Evolutionary conservation across 2,888 invertebrate genomes (phyloP).

Genomic region (Aleiodes leptofemur): DNA sequence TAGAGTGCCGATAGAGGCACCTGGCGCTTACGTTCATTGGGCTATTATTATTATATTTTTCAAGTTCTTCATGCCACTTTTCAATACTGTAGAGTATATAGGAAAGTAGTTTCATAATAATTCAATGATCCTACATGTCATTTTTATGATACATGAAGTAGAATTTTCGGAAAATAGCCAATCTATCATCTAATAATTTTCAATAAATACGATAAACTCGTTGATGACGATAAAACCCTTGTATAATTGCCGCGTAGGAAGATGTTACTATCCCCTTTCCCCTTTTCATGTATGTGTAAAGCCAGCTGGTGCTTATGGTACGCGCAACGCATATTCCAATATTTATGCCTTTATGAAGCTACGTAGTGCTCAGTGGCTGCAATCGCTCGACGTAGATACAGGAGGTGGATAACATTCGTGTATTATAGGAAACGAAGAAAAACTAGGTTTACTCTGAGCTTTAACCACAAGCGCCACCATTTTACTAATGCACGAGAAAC

Average conservation of each 20-base stretch:
- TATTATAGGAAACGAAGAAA: constrained; percentile 27
- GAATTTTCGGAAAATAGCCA: too few species aligned
- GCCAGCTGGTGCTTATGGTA: constrained; percentile 47
- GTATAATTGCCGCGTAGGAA: constrained; percentile 15
- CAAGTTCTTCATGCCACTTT: background rate
- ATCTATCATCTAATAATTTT: background rate
- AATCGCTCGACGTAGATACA: constrained; percentile 8
- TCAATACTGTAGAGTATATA: background rate
- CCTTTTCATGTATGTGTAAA: constrained; percentile 34
- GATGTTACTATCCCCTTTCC: constrained; percentile 24
- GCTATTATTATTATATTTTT: constrained; percentile 23
- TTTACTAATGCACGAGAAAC: constrained; percentile 64
- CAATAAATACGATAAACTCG: background rate
- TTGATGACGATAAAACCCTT: constrained; percentile 16
- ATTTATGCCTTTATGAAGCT: constrained; percentile 46
- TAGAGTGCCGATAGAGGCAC: constrained; percentile 65
- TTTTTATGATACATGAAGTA: too few species aligned
- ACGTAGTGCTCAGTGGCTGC: constrained; percentile 43
- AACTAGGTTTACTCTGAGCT: constrained; percentile 30
- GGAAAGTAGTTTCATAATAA: too few species aligned
- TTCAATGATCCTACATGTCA: too few species aligned
- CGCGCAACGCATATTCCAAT: constrained; percentile 38
- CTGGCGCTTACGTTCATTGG: constrained; percentile 62
- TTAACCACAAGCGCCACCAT: constrained; percentile 65
- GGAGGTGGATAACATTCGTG: constrained; percentile 20